A percentile compares a stretch with the other conserved stretches of the same genome.
Conservation (phyloP, 2,113 vertebrate species). For the Spea bombifrons region DNA sequence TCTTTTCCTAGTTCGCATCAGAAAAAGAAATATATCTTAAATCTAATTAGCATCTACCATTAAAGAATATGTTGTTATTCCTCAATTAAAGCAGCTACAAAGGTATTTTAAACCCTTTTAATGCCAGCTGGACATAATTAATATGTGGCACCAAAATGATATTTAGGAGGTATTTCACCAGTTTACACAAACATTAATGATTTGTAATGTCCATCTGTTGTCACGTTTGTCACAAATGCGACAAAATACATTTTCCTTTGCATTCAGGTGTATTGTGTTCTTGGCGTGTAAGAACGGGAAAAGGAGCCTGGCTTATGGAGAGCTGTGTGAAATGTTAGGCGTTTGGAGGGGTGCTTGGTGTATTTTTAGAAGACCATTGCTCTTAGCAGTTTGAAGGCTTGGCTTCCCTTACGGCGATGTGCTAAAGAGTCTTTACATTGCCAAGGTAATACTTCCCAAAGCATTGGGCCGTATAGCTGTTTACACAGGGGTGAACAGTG, state of each 20-base stretch:
- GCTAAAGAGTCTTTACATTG: slow-evolving; percentile 34
- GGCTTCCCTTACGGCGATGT: slow-evolving; percentile 25
- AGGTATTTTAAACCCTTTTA: neutral
- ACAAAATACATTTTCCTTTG: too few relatives aligned
- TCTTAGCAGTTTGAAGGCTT: slow-evolving; percentile 22
- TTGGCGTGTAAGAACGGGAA: too few relatives aligned
- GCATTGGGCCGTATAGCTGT: slow-evolving; percentile 5
- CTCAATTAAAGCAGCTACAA: neutral
- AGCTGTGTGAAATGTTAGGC: too few relatives aligned
- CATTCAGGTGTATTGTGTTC: too few relatives aligned
- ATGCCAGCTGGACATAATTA: too few relatives aligned
- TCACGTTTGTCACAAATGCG: too few relatives aligned
- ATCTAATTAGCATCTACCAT: neutral
- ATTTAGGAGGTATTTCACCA: too few relatives aligned
- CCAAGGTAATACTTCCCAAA: slow-evolving; percentile 6
- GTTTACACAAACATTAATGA: too few relatives aligned
- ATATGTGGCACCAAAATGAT: too few relatives aligned
- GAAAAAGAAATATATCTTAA: neutral
- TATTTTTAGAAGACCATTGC: slow-evolving; percentile 23
- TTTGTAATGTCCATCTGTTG: too few relatives aligned
- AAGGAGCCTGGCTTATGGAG: too few relatives aligned
- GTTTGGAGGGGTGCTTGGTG: slow-evolving; percentile 11
- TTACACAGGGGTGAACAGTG: neutral
- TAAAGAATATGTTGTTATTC: neutral
- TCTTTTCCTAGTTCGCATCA: neutral